Evolutionary conservation across 2,113 vertebrate genomes (phyloP).

Genomic region (Pagrus major): DNA sequence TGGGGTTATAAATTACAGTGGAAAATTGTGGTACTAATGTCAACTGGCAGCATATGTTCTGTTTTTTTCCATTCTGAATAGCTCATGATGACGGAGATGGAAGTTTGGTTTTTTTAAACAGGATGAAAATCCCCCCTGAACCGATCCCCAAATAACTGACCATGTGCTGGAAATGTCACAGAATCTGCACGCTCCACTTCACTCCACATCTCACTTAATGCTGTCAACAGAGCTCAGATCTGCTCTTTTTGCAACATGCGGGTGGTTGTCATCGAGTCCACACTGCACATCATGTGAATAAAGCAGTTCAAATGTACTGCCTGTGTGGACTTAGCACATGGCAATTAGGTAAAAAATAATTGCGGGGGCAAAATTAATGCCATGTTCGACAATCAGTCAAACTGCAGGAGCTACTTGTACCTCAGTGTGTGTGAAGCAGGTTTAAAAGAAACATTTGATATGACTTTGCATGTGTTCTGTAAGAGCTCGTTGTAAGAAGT

Average conservation of each 20-base stretch:
- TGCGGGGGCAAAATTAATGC: not conserved
- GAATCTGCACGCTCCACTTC: not conserved
- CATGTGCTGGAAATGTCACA: slow-evolving; percentile 19
- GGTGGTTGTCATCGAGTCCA: not conserved
- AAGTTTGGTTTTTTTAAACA: slow-evolving; percentile 3
- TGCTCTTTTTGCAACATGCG: not conserved
- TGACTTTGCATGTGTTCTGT: not conserved
- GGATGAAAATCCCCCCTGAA: not conserved
- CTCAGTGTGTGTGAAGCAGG: not conserved
- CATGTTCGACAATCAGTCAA: not conserved
- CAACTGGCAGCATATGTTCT: not conserved
- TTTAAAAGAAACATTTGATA: not conserved
- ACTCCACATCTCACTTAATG: not conserved
- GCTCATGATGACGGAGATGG: not conserved
- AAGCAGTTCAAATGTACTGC: too few species aligned
- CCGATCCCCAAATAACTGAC: not conserved
- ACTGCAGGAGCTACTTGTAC: too few species aligned
- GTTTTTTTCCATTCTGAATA: too few species aligned
- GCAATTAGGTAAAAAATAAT: too few species aligned
- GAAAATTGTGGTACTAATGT: not conserved
- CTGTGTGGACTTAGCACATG: not conserved
- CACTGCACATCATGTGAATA: not conserved
- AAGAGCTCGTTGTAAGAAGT: not conserved
- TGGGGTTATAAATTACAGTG: not conserved
- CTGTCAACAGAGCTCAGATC: not conserved